A percentile compares a stretch with the other conserved stretches of the same genome.
These are phyloP conservation scores for Hesperia comma DNA, from an alignment of 2,888 invertebrate species.

Conservation along the genomic window DNA sequence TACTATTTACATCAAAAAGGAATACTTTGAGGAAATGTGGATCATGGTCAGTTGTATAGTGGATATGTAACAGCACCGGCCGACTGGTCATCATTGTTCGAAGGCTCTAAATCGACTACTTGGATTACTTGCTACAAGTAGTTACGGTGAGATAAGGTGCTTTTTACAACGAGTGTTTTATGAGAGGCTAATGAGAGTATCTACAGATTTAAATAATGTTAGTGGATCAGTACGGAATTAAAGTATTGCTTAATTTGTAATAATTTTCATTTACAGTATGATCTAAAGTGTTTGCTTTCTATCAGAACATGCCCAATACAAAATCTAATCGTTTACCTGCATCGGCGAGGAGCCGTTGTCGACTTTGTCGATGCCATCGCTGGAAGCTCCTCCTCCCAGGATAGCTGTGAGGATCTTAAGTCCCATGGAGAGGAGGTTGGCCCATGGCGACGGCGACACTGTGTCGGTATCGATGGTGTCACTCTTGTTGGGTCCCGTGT, in stretches of 20 bases:
- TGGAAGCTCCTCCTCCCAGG: conserved; percentile 89
- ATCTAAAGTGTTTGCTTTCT: conserved; percentile 7
- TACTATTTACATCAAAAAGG: conserved; percentile 77
- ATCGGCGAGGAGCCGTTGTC: conserved; percentile 94
- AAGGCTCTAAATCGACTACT: conserved; percentile 64
- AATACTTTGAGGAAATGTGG: conserved; percentile 60
- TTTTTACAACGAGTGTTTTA: conserved; percentile 60
- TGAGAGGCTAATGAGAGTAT: conserved; percentile 57
- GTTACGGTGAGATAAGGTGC: conserved; percentile 75
- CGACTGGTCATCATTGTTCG: conserved; percentile 67
- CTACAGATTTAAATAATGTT: conserved; percentile 70
- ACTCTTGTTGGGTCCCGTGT: conserved; percentile 91
- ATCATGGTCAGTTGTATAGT: neutral
- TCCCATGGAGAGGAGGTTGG: conserved; percentile 93
- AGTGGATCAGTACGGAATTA: conserved; percentile 73
- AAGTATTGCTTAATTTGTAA: conserved; percentile 21
- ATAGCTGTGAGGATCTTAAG: conserved; percentile 93
- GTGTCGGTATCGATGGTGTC: conserved; percentile 89
- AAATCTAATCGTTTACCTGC: conserved; percentile 86
- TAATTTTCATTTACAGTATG: conserved; percentile 19
- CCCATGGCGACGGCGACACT: conserved; percentile 92
- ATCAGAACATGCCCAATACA: conserved; percentile 36
- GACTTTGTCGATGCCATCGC: conserved; percentile 95
- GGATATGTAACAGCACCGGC: conserved; percentile 7
- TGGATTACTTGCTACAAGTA: conserved; percentile 52